A percentile compares a stretch with the other conserved stretches of the same genome.
Evolutionary conservation across 2,888 invertebrate genomes (phyloP).

Genomic region (Drosophila pegasa): DNA sequence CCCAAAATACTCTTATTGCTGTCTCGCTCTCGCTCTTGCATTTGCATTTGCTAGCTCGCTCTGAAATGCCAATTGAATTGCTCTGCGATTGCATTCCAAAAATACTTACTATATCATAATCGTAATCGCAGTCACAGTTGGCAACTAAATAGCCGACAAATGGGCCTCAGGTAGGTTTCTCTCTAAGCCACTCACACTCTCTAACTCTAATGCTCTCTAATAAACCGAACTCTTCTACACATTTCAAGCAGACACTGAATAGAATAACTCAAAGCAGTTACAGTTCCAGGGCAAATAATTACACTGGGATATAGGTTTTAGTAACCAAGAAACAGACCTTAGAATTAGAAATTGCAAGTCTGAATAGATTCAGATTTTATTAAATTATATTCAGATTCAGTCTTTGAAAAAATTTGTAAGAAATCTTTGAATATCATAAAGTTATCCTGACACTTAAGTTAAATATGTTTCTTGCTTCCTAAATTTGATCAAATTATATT

Average conservation of each 20-base stretch:
- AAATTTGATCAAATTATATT: too few species aligned
- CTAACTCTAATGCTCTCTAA: conserved; percentile 22
- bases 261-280: neutral
- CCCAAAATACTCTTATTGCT: conserved; percentile 63
- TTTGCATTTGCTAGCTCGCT: conserved; percentile 72
- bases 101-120: conserved; percentile 28
- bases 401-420: neutral
- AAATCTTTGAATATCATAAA: neutral
- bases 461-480: neutral
- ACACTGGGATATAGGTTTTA: neutral
- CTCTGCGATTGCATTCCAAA: conserved; percentile 50
- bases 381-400: neutral
- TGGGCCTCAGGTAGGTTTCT: conserved; percentile 68
- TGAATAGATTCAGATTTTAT: neutral
- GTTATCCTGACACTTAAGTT: neutral
- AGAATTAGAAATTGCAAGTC: neutral
- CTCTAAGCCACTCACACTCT: conserved; percentile 39
- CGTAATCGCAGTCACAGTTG: conserved; percentile 40
- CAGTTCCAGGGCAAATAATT: neutral
- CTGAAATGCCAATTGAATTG: conserved; percentile 41
- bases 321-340: neutral
- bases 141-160: conserved; percentile 25
- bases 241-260: conserved; percentile 18
- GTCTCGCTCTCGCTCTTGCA: conserved; percentile 66
- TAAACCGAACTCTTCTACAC: conserved; percentile 29